Conservation (phyloP, 2,797 vertebrate species). For the Syngnathus rostellatus region DNA sequence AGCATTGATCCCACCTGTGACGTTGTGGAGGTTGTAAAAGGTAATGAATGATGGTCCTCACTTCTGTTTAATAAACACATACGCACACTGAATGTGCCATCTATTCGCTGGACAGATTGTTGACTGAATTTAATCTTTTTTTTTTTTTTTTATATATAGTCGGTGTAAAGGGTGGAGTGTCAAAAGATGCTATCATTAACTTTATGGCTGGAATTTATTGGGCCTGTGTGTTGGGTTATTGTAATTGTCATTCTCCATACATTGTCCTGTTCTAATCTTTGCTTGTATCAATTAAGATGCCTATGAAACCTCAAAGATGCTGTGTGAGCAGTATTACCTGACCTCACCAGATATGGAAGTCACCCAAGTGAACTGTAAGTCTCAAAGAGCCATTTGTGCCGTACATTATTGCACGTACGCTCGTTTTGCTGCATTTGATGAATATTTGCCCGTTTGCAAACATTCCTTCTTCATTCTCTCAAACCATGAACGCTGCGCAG, state of each 20-base stretch:
- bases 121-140: background rate
- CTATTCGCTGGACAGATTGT: background rate
- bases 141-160: conserved; percentile 4
- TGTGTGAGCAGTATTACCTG: conserved; percentile 97
- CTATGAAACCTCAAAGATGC: conserved; percentile 84
- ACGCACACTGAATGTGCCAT: conserved; percentile 7
- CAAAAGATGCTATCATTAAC: background rate
- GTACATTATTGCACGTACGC: background rate
- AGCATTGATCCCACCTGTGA: conserved; percentile 96
- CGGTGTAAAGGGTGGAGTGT: background rate
- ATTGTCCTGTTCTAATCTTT: background rate
- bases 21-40: conserved; percentile 85
- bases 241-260: background rate
- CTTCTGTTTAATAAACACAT: background rate
- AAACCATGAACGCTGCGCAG: conserved; percentile 52
- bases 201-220: background rate
- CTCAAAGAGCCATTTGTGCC: background rate
- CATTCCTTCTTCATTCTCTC: background rate
- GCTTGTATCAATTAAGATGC: conserved; percentile 65
- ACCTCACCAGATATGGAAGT: conserved; percentile 88
- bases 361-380: conserved; percentile 86
- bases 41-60: conserved; percentile 57
- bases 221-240: background rate
- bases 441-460: background rate
- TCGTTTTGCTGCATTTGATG: too few species aligned